Base-by-base conservation (phyloP, 2,888 invertebrate species). In the Mallateleia sp. region DNA sequence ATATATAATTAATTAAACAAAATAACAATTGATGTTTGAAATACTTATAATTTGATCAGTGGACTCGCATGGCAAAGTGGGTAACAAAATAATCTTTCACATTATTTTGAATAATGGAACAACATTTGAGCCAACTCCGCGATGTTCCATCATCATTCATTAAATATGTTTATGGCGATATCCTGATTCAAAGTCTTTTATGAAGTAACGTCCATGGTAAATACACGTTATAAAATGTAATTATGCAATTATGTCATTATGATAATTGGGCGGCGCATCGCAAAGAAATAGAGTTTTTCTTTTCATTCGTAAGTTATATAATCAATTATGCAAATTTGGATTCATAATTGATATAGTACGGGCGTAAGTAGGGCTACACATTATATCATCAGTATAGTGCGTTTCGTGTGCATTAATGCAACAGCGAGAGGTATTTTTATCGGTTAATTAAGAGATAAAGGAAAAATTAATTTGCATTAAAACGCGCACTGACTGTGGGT, bases 271-370 rank as follows among this genome's bases (percentile, higher is more conserved):
- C 69, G 62, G 71, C 42, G 42, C 66, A 42, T 56, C 42, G 45
- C 60, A 54, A 64, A 80, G 60, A 80, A 80, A 50, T 62, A 28
- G 14, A 71, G 18, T 54, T 50, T 60, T 64, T 71, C 25, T 64
- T 56, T 54, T 64, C 64, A 56, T 56, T 80, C 38, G 56, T 52
- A 50, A 71, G 18, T 80, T 71, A 66, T 56, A 34, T 69, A 80
- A 80, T 80, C 56, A 80, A 66, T 80, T 80, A 80, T 80, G 71
- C 47, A 72, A 50, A 80, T 80, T 80, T 64, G 22, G 32, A 64
- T 80, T 69, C 72, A 64, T 80, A 69, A 80, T 80, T 80, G 80
- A 80, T 80, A 72, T 34, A 80, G 56, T 34, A 5, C 34, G 25
- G 52, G 52, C 38, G 69, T 42, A 62, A 69, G 60, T 78, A 50